phyloP scores from a whole-genome alignment of 1,140 invertebrate species.

The Trichonephila clavipes region DNA sequence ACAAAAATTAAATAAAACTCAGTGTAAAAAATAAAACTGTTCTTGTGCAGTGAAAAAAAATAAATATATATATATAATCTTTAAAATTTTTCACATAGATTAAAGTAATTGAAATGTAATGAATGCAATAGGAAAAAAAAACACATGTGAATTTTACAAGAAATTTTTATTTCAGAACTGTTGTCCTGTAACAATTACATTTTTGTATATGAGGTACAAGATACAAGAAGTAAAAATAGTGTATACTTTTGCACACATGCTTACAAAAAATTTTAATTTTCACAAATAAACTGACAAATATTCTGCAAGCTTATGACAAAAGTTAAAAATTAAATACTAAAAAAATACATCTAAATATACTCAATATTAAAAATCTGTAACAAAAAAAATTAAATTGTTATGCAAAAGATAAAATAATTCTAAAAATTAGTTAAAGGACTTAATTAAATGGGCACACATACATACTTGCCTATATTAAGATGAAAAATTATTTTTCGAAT shows the following conservation, averaged over 20 bases:
- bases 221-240: background rate
- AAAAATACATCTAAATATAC: background rate
- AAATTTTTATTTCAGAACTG: slow-evolving; percentile 23
- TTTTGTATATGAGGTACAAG: background rate
- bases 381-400: background rate
- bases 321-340: no score
- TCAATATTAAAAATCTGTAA: background rate
- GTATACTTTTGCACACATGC: background rate
- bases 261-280: background rate
- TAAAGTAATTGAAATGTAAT: background rate
- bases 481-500: no score
- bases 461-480: no score
- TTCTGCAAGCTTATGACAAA: background rate
- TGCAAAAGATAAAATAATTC: background rate
- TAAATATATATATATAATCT: background rate
- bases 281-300: background rate
- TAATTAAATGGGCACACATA: background rate
- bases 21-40: background rate
- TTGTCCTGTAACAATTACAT: slow-evolving; percentile 3
- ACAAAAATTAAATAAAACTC: no score
- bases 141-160: slow-evolving; percentile 27
- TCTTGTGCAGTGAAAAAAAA: slow-evolving; percentile 15
- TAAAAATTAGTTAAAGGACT: background rate
- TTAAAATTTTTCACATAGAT: background rate
- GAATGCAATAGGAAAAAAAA: slow-evolving; percentile 17